Conservation (phyloP, 2,888 invertebrate genomes). For the Panzeria rudis region DNA sequence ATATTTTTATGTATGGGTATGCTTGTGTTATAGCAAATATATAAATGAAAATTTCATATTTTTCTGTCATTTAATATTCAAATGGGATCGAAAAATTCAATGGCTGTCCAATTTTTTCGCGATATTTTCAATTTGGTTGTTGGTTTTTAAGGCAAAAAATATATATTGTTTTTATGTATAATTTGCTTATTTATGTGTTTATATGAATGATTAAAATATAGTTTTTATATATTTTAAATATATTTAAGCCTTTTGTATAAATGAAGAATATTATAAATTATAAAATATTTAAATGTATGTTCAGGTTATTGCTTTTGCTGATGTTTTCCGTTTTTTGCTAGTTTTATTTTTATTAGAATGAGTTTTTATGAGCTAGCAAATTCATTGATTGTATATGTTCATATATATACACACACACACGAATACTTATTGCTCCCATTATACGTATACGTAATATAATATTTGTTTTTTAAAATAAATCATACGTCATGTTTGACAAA, state of each 20-base stretch:
- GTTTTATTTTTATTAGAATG: constrained; percentile 31
- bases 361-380: constrained; percentile 14
- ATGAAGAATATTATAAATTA: constrained; percentile 3
- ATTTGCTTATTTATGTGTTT: constrained; percentile 4
- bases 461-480: constrained; percentile 54
- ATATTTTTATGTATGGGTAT: background rate
- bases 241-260: constrained; percentile 9
- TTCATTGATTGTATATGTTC: constrained; percentile 24
- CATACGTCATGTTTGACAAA: constrained; percentile 62
- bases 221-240: background rate
- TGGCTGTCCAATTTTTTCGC: background rate
- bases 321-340: background rate
- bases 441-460: constrained; percentile 52
- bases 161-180: background rate
- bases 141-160: background rate
- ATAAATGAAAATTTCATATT: constrained; percentile 35
- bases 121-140: constrained; percentile 37
- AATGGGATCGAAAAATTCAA: constrained; percentile 24
- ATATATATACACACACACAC: background rate
- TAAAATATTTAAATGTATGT: constrained; percentile 56
- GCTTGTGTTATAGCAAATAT: background rate
- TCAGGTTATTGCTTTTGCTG: constrained; percentile 11
- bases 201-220: background rate
- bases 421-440: background rate
- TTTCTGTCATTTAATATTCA: constrained; percentile 32